Evolutionary conservation across 1,140 invertebrate species (phyloP).

Genomic region (Leptopilina boulardi): DNA sequence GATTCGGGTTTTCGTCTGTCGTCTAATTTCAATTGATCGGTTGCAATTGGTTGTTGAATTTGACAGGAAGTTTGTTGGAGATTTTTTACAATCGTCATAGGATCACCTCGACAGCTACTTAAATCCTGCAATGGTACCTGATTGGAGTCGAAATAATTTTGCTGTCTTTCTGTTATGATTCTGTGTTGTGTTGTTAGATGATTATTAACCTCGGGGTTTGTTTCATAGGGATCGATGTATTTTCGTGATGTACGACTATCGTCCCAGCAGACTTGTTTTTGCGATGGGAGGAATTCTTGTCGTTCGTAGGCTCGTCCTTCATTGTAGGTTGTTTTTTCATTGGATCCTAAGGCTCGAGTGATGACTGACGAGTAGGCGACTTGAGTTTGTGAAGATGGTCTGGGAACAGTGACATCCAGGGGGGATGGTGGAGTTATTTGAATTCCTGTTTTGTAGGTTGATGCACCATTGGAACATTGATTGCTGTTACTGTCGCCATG

Average conservation of each 20-base stretch:
- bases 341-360: constrained; percentile 80
- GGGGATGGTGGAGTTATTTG: constrained; percentile 81
- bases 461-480: constrained; percentile 63
- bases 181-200: constrained; percentile 71
- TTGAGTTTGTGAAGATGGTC: constrained; percentile 80
- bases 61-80: constrained; percentile 81
- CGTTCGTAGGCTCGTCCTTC: constrained; percentile 80
- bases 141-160: constrained; percentile 77
- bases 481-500: constrained; percentile 74
- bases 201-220: constrained; percentile 61
- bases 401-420: constrained; percentile 81
- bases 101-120: constrained; percentile 83
- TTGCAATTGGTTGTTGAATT: constrained; percentile 67
- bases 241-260: constrained; percentile 56
- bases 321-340: constrained; percentile 77
- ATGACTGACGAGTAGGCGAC: constrained; percentile 85
- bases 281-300: constrained; percentile 67
- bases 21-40: constrained; percentile 61
- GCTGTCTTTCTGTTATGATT: constrained; percentile 68
- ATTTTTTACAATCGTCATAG: constrained; percentile 86
- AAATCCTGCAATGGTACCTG: constrained; percentile 82
- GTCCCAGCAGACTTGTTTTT: constrained; percentile 69
- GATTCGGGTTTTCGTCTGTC: constrained; percentile 60
- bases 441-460: constrained; percentile 72
- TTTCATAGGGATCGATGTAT: constrained; percentile 63